Evolutionary conservation across 2,113 vertebrate species (phyloP).

Genomic region (Seriola quinqueradiata): DNA sequence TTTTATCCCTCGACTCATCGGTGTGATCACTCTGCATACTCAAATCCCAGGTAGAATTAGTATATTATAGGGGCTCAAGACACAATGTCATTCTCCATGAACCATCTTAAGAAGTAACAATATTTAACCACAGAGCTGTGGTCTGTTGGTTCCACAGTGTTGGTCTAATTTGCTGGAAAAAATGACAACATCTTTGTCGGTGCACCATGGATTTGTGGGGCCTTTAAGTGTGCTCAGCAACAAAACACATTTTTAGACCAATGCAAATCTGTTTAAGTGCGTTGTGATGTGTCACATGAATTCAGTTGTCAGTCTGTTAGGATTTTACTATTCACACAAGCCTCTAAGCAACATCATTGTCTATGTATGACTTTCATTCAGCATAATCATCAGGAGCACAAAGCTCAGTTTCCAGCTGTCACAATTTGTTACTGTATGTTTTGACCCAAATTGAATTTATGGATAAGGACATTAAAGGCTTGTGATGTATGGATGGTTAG

Average conservation of each 20-base stretch:
- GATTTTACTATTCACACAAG: neutral
- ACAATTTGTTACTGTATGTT: conserved; percentile 45
- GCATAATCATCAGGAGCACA: conserved; percentile 41
- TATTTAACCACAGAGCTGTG: too few species aligned
- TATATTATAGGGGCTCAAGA: neutral
- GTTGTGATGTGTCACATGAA: neutral
- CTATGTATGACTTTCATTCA: conserved; percentile 6
- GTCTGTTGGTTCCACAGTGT: too few species aligned
- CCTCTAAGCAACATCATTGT: conserved; percentile 14
- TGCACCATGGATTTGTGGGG: neutral
- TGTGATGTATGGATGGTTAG: neutral
- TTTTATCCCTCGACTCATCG: neutral
- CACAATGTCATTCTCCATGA: neutral
- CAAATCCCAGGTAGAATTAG: neutral
- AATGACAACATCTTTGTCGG: neutral
- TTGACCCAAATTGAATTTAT: conserved; percentile 60
- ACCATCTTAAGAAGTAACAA: neutral
- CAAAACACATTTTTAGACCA: neutral
- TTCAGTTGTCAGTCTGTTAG: neutral
- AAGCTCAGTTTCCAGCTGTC: conserved; percentile 28
- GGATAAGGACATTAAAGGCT: conserved; percentile 58
- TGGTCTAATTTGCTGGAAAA: neutral
- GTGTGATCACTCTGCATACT: neutral
- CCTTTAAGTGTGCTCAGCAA: neutral
- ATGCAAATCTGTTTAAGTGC: neutral